Percentiles rank a stretch among this genome's conserved stretches.
These are phyloP conservation scores for Cryptotermes secundus DNA, from an alignment of 1,140 invertebrate species.

Conservation along the genomic window DNA sequence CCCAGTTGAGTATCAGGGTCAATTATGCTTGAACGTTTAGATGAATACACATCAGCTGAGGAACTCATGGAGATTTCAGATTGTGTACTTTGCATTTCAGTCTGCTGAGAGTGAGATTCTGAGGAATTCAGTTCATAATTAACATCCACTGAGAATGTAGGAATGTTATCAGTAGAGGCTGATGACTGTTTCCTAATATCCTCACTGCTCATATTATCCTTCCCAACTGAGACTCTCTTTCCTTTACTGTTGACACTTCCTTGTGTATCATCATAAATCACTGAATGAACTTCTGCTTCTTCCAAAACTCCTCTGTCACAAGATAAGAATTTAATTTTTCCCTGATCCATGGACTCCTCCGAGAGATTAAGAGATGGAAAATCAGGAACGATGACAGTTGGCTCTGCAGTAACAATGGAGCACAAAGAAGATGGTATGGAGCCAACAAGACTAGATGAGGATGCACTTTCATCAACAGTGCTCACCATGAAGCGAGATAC, in stretches of 20 bases:
- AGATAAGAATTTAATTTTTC: neutral
- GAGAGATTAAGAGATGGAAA: no score
- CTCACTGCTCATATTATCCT: neutral
- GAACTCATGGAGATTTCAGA: neutral
- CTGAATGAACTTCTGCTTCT: neutral
- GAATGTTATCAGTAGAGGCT: no score
- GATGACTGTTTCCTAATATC: neutral
- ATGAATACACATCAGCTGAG: neutral
- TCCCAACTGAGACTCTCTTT: neutral
- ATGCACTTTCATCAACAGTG: slow-evolving; percentile 59
- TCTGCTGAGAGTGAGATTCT: neutral
- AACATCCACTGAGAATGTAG: no score
- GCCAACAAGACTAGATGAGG: neutral
- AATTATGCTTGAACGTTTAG: slow-evolving; percentile 4
- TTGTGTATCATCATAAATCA: no score
- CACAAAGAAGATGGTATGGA: neutral
- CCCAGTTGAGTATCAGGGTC: neutral
- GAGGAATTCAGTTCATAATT: neutral
- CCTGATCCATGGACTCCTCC: neutral
- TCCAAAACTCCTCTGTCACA: neutral
- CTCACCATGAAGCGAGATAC: slow-evolving; percentile 79
- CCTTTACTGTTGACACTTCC: neutral
- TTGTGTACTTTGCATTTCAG: slow-evolving; percentile 5
- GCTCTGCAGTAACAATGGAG: neutral
- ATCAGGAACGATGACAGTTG: neutral